These are phyloP conservation scores for Asarcornis scutulata DNA, from an alignment of 2,113 vertebrate genomes.

Conservation along the genomic window DNA sequence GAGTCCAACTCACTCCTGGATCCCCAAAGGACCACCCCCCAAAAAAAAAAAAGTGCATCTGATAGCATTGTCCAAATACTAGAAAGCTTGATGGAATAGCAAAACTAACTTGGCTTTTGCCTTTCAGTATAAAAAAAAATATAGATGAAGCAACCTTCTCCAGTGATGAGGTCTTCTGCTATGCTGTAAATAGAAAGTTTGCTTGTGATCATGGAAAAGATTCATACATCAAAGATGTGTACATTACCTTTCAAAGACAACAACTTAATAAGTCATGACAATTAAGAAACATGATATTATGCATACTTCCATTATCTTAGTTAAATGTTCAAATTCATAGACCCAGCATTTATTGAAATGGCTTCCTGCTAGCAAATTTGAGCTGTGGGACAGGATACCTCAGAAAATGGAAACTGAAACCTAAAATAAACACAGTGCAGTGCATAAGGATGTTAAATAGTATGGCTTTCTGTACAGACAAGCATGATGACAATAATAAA, in stretches of 20 bases:
- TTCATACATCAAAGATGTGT: neutral
- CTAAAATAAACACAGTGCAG: neutral
- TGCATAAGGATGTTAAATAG: neutral
- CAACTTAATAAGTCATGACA: neutral
- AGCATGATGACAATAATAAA: neutral
- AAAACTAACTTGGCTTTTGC: neutral
- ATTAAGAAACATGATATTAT: neutral
- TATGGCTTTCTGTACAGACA: neutral
- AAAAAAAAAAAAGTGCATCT: too few relatives aligned
- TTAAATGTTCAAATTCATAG: neutral
- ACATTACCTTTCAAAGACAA: neutral
- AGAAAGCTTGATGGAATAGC: neutral
- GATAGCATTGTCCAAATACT: neutral
- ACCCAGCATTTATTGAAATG: neutral
- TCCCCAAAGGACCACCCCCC: too few relatives aligned
- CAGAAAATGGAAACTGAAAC: neutral
- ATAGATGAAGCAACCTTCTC: neutral
- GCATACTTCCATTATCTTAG: neutral
- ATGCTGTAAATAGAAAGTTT: constrained; percentile 5
- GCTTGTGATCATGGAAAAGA: constrained; percentile 3
- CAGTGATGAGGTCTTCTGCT: neutral
- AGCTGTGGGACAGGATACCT: neutral
- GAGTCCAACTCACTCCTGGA: too few relatives aligned
- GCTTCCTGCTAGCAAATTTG: neutral
- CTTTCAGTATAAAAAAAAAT: neutral